A percentile compares a stretch with the other conserved stretches of the same genome.
Conservation (phyloP, 2,888 invertebrate species). For the Zootermopsis nevadensis region DNA sequence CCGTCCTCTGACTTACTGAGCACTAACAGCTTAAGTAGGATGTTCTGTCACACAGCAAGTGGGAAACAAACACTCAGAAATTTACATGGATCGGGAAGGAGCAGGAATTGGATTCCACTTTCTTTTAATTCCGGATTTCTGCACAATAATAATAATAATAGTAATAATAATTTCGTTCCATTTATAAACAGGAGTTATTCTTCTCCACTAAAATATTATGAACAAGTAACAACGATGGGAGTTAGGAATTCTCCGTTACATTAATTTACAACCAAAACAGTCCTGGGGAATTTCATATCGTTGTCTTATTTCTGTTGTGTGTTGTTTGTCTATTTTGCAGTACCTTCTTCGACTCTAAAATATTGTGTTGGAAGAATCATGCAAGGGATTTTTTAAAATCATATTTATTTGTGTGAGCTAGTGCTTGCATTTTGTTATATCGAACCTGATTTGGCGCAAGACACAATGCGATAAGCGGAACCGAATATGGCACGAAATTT, state of each 20-base stretch:
- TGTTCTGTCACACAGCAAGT: conserved; percentile 16
- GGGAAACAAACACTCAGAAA: conserved; percentile 30
- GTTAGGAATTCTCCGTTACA: conserved; percentile 45
- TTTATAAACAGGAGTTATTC: background rate
- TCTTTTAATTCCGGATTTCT: conserved; percentile 19
- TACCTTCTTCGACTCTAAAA: background rate
- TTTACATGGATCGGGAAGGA: conserved; percentile 29
- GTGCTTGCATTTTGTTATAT: background rate
- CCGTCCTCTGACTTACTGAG: background rate
- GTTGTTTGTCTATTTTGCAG: background rate
- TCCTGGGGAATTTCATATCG: conserved; percentile 11
- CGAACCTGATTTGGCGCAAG: background rate
- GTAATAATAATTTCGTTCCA: background rate
- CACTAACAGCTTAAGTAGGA: background rate
- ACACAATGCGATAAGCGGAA: background rate
- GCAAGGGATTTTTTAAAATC: background rate
- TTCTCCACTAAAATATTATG: conserved; percentile 47
- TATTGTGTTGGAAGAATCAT: background rate
- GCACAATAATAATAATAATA: background rate
- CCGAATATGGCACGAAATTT: background rate
- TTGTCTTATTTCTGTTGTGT: conserved; percentile 24
- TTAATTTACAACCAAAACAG: conserved; percentile 47
- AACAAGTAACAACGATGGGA: conserved; percentile 52
- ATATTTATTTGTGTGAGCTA: background rate
- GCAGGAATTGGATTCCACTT: conserved; percentile 16